Base-by-base conservation (phyloP, 37 sponge, comb jelly and placozoan genomes). In the Axinella damicornis region DNA sequence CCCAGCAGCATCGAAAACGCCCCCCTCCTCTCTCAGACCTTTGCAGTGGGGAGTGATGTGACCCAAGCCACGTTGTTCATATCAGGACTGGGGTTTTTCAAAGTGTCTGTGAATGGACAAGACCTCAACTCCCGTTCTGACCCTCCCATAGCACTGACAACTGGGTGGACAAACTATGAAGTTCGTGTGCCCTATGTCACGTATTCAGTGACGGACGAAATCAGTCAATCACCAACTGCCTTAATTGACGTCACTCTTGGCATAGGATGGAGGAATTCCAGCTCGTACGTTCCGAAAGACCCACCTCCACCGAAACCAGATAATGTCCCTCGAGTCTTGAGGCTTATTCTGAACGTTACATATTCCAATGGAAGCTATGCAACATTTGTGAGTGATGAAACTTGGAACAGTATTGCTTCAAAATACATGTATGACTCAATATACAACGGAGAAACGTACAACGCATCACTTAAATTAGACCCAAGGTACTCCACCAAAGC, bases 111-210 rank as follows among this genome's bases (percentile, higher is more conserved):
- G 53, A 91, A 85, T 57, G 86, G 76, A 2, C 32, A n/a, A n/a
- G 90, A 84, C 39, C 56, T 90, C 32, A 39, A 77, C n/a, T 30
- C 72, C 0, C 36, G 54, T 15, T 25, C 53, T 41, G 59, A 78
- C 60, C 72, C 74, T 22, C 71, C 84, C 16, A 68, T 90, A 40
- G 72, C 74, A 30, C 56, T 90, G 19, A 57, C 71, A 13, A 85
- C 90, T n/a, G 90, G 90, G n/a, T 90, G 90, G 90, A 84, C 90
- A 12, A 72, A 90, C 9, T 90, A 90, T 41, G 85, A 90, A 54
- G 17, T 39, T 12, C 74, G 68, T 6, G 79, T 64, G 9, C 85
- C 85, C 36, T 84, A 84, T 39, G 59, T 69, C 27, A 53, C 53
- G 0, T 90, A 65, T 59, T 64, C 70, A 59, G 66, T 90, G 22